A percentile compares a stretch with the other conserved stretches of the same genome.
phyloP scores from a whole-genome alignment of 2,888 invertebrate species.

The Chydorus sphaericus region DNA sequence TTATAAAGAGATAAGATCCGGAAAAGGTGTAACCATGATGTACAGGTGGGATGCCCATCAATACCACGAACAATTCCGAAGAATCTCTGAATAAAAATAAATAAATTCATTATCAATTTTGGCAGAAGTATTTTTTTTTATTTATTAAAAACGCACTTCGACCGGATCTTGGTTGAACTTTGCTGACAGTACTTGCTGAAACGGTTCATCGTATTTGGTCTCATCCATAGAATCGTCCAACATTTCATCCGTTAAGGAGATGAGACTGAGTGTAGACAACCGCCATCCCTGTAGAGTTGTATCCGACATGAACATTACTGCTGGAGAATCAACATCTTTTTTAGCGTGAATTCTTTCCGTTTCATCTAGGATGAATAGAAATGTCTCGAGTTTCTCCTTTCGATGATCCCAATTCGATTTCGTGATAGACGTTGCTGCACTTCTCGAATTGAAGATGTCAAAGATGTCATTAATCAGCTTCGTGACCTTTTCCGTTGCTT shows the following conservation, averaged over 20 bases:
- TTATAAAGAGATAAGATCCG: background rate
- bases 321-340: background rate
- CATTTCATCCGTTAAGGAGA: background rate
- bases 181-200: background rate
- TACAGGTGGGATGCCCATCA: background rate
- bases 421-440: background rate
- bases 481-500: background rate
- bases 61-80: background rate
- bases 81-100: background rate
- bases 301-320: background rate
- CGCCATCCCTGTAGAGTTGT: too few species aligned
- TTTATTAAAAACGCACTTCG: background rate
- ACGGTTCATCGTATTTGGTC: too few species aligned
- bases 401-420: background rate
- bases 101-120: background rate
- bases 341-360: background rate
- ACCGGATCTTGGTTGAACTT: background rate
- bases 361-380: background rate
- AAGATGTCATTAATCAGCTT: background rate
- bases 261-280: background rate
- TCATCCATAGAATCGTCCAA: too few species aligned
- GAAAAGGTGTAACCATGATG: background rate
- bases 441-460: background rate
- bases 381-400: background rate
- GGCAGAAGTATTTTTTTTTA: background rate